A percentile compares a stretch with the other conserved stretches of the same genome.
Conservation (phyloP, 2,113 vertebrate genomes). For the Meles meles region DNA sequence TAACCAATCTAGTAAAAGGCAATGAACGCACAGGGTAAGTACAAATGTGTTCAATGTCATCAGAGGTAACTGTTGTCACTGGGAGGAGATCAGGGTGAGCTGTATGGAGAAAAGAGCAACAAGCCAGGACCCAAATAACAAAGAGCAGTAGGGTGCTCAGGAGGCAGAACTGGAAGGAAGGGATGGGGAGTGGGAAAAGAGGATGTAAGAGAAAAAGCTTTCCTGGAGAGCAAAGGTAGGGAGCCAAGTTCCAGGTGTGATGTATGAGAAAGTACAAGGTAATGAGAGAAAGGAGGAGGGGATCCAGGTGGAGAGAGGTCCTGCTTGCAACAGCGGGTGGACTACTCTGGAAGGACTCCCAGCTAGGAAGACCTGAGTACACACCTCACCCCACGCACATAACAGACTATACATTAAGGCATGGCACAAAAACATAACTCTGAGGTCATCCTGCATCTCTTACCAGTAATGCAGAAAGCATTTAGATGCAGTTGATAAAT, state of each 20-base stretch:
- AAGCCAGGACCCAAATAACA: neutral
- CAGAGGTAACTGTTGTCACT: rapidly evolving
- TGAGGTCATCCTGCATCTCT: neutral
- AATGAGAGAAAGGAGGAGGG: neutral
- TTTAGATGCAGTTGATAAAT: too few species aligned
- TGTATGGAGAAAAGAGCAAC: neutral
- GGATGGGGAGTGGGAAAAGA: too few species aligned
- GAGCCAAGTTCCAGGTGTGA: rapidly evolving
- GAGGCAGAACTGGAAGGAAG: neutral
- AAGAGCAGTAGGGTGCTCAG: rapidly evolving
- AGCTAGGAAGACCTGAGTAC: neutral
- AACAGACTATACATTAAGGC: too few species aligned
- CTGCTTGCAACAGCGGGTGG: neutral
- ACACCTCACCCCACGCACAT: neutral
- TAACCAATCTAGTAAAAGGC: neutral
- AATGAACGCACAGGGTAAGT: neutral
- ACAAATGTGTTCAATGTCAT: neutral
- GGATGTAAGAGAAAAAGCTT: neutral
- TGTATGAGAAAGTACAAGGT: too few species aligned
- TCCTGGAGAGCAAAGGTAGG: neutral
- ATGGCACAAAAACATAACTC: too few species aligned
- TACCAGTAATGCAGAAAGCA: neutral
- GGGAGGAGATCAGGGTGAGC: too few species aligned
- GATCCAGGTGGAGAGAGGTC: too few species aligned
- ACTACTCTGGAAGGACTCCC: neutral